Base-by-base conservation (phyloP, 2,797 vertebrate genomes). In the Poecilia velifera region DNA sequence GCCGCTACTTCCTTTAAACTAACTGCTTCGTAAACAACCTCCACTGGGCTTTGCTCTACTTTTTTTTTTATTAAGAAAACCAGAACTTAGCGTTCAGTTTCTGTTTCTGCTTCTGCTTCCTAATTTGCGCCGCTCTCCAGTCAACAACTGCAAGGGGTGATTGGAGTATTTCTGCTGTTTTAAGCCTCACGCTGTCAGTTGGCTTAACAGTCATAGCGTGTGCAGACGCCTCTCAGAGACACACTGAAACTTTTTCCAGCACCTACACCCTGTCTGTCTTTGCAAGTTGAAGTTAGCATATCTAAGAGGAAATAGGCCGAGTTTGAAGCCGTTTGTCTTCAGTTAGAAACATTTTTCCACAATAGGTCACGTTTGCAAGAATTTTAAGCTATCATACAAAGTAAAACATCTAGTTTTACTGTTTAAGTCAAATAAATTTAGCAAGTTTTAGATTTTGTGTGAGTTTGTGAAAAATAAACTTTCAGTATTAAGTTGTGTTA, bases 101-200 rank as follows among this genome's bases (percentile, higher is more conserved):
- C 74, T 79, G 49, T 76, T 84, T 79, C 74, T 79, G 70, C 71
- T 73, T 71, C 57, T 9, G 8, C 49, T 55, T 4, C 55, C 77
- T 36, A 36, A 57, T 43, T 43, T 14, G 14, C 28, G 4, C 49
- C 51, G 20, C 34, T 73, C 51, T 70, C 25, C 55, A 76, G 82
- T 83, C 39, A 78, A 45, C 39, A 59, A 68, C n/a, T 39, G 18
- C 28, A 53, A 75, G 0, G 55, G 57, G 78, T 68, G 66, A 72
- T 80, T 22, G 31, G 72, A 80, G 78, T 84, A 71, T 88, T 84
- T 88, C 72, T 81, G 75, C 72, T 55, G 82, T 71, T 73, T 77
- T 89, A 89, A 92, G 78, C 87, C 80, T 79, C 18, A 10, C 25
- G 74, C 84, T 90, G 88, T 91, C 89, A 89, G 77, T 82, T 88